Conservation (phyloP, 2,113 vertebrate species). For the Nesogale talazaci region DNA sequence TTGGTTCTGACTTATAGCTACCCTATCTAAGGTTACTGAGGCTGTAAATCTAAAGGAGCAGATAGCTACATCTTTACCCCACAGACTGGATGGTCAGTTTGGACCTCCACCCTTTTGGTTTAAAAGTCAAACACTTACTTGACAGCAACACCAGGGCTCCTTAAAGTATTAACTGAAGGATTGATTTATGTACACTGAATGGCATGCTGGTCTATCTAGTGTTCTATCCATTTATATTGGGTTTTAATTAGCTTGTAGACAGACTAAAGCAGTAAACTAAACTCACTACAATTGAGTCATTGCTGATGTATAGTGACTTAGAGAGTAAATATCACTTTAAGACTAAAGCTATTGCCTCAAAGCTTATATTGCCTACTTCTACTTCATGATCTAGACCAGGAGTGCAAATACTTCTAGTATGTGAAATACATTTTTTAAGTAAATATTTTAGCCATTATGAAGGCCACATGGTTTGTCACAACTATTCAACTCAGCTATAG, state of each 20-base stretch:
- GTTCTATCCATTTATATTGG: not conserved
- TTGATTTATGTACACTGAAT: not conserved
- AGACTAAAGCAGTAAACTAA: not conserved
- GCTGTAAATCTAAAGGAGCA: too few relatives aligned
- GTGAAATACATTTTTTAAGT: not conserved
- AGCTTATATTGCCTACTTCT: not conserved
- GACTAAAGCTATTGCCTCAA: constrained; percentile 19
- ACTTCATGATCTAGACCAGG: not conserved
- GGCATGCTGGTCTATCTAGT: not conserved
- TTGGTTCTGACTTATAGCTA: too few relatives aligned
- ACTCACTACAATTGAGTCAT: not conserved
- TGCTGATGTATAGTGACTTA: too few relatives aligned
- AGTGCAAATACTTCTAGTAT: not conserved
- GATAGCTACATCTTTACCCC: too few relatives aligned
- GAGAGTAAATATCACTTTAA: not conserved
- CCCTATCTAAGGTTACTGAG: too few relatives aligned
- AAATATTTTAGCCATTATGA: not conserved
- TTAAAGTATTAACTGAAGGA: not conserved
- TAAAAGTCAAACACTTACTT: too few relatives aligned
- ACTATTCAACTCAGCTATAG: not conserved
- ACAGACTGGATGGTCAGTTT: too few relatives aligned
- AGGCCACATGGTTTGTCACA: not conserved
- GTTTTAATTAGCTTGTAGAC: not conserved
- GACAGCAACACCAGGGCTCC: too few relatives aligned
- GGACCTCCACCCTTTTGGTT: too few relatives aligned